Base-by-base conservation (phyloP, 2,888 invertebrate species). In the Drosophila mulleri region DNA sequence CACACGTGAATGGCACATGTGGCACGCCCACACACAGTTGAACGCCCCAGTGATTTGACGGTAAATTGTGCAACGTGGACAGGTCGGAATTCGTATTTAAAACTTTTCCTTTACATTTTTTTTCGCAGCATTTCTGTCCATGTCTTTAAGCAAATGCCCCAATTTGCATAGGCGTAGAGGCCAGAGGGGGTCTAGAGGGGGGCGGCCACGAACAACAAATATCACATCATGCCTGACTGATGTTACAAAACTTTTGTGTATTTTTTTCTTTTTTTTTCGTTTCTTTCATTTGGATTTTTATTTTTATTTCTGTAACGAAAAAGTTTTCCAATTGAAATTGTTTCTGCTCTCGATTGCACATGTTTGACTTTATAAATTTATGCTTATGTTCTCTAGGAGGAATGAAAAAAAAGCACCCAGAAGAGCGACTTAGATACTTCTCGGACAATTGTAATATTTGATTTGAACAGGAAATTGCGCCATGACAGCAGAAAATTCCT, bases 261-360 rank as follows among this genome's bases (percentile, higher is more conserved):
- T 58, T 58, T 26, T 68, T 47, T 39, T 5, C 26, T 29, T 61
- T 48, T 58, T 58, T 26, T 68, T 47, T 39, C 8, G 35, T 29
- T 61, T 48, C 26, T 50, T 20, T n/a, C 18, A 12, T 48, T 59
- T 64, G 47, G 42, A 35, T 57, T 67, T 68, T 39, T 52, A 9
- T 64, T 35, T 23, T 57, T 56, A 59, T 54, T 56, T 71, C 71
- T 78, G 47, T 57, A 78, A 63, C 61, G 52, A 56, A 56, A 81
- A 85, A 87, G 67, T 90, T 88, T 90, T 79, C 63, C 82, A 89
- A 90, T 88, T 82, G 69, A 75, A 89, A 80, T 82, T 82, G 83
- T 80, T 87, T 79, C 75, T 72, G 72, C 67, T 84, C 73, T 77
- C 79, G 67, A 88, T 81, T 79, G 65, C 52, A 64, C 45, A 65